Evolutionary conservation across 2,888 invertebrate genomes (phyloP).

Genomic region (Drosophila prostipennis): DNA sequence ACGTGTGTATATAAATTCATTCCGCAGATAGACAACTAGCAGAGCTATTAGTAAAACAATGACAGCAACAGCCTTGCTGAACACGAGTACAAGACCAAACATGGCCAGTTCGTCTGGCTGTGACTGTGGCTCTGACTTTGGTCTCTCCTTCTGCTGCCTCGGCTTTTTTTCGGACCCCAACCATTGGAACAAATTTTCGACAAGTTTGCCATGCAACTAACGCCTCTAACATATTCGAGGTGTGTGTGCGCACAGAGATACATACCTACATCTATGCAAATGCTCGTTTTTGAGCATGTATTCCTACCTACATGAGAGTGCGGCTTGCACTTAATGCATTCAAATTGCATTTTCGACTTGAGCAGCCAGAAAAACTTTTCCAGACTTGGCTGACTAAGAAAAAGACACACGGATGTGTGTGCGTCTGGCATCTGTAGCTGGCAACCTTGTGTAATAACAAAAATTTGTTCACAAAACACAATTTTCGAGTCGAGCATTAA

Average conservation of each 20-base stretch:
- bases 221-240: constrained; percentile 45
- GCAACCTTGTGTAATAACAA: constrained; percentile 35
- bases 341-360: constrained; percentile 47
- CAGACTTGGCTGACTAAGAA: constrained; percentile 58
- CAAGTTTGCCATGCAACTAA: constrained; percentile 65
- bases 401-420: constrained; percentile 32
- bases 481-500: constrained; percentile 24
- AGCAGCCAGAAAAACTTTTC: constrained; percentile 62
- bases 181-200: constrained; percentile 70
- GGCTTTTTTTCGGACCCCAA: constrained; percentile 17
- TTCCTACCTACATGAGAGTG: constrained; percentile 37
- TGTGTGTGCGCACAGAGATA: constrained; percentile 14
- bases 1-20: constrained; percentile 22
- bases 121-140: constrained; percentile 36
- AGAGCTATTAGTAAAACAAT: constrained; percentile 75
- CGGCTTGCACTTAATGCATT: constrained; percentile 57
- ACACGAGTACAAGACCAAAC: constrained; percentile 65
- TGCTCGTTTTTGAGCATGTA: constrained; percentile 16
- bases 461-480: constrained; percentile 38
- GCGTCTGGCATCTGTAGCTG: constrained; percentile 28
- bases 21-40: constrained; percentile 64
- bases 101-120: constrained; percentile 67
- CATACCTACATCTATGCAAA: constrained; percentile 18
- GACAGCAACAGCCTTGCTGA: constrained; percentile 74
- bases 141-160: constrained; percentile 36